A percentile compares a stretch with the other conserved stretches of the same genome.
phyloP scores from a whole-genome alignment of 1,140 invertebrate genomes.

The Procambarus clarkii region DNA sequence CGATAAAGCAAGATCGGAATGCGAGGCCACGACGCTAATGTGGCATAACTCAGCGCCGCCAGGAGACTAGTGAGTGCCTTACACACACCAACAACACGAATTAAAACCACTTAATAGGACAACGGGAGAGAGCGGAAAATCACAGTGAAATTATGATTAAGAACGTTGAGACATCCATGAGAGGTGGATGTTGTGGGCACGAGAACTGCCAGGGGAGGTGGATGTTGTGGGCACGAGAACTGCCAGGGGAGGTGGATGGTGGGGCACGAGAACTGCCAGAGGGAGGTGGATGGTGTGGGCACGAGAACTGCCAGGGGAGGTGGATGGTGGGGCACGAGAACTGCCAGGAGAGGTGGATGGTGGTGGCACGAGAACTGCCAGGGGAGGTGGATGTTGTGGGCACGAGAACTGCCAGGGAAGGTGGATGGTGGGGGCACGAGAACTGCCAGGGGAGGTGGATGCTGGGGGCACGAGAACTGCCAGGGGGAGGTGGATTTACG shows the following conservation, averaged over 20 bases:
- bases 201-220: too few relatives aligned
- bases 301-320: too few relatives aligned
- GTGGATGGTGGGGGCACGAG: too few relatives aligned
- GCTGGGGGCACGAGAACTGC: not conserved
- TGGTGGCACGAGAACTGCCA: too few relatives aligned
- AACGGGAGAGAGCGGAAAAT: slow-evolving; percentile 1
- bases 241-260: too few relatives aligned
- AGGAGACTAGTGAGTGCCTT: not conserved
- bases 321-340: too few relatives aligned
- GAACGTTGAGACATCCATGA: not conserved
- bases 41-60: not conserved
- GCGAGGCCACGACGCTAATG: not conserved
- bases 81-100: not conserved
- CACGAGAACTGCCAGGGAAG: too few relatives aligned
- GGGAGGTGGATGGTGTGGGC: not conserved
- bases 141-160: slow-evolving; percentile 8
- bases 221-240: too few relatives aligned
- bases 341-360: too few relatives aligned
- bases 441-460: not conserved
- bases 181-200: too few relatives aligned
- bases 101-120: slow-evolving; percentile 11
- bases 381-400: too few relatives aligned
- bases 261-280: not conserved
- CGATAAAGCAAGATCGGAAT: not conserved
- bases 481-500: too few relatives aligned